Conservation (phyloP, 2,888 invertebrate genomes). For the Morpho achilles region DNA sequence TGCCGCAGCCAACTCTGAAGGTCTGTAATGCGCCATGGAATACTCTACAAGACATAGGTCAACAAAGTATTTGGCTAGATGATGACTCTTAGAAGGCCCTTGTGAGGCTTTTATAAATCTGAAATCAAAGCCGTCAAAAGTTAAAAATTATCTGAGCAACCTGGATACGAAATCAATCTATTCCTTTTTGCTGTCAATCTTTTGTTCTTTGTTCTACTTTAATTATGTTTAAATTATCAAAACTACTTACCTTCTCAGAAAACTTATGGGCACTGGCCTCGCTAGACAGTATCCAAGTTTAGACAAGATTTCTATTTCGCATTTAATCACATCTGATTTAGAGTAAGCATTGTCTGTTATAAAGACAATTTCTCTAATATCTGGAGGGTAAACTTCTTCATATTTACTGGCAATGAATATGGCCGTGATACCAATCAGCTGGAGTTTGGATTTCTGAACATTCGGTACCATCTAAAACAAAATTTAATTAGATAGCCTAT, state of each 20-base stretch:
- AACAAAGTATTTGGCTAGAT: constrained; percentile 93
- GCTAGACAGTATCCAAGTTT: constrained; percentile 90
- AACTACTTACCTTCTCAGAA: constrained; percentile 85
- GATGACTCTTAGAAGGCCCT: constrained; percentile 83
- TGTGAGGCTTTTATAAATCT: constrained; percentile 81
- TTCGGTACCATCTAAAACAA: constrained; percentile 76
- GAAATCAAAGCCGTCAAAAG: constrained; percentile 27
- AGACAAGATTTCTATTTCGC: constrained; percentile 89
- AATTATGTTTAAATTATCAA: neutral
- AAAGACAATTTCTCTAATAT: constrained; percentile 92
- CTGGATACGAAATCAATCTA: no score
- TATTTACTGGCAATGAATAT: constrained; percentile 96
- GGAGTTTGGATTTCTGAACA: constrained; percentile 85
- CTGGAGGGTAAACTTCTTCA: constrained; percentile 95
- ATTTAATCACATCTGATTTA: constrained; percentile 86
- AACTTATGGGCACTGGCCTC: constrained; percentile 92
- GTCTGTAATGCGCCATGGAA: constrained; percentile 85
- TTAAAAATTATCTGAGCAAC: no score
- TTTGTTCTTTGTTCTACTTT: no score
- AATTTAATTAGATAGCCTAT: neutral
- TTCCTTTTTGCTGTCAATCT: no score
- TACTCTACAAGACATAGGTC: constrained; percentile 92
- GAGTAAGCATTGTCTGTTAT: constrained; percentile 94
- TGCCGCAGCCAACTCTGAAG: constrained; percentile 91
- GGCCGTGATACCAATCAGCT: constrained; percentile 93